These are phyloP conservation scores for Hippopotamus amphibius DNA, from an alignment of 2,113 vertebrate species.

Conservation along the genomic window DNA sequence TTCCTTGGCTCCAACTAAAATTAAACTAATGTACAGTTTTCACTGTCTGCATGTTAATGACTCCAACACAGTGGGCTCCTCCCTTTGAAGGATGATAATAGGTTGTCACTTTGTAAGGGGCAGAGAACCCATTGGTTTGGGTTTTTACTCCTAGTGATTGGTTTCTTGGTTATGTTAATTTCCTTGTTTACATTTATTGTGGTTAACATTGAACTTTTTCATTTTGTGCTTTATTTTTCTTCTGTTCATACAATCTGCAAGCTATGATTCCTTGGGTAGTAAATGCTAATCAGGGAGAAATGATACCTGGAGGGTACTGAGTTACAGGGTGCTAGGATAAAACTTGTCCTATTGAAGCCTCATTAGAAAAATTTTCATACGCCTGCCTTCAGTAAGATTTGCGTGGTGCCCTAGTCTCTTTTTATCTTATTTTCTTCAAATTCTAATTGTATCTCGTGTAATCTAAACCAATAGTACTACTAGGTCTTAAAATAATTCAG, in stretches of 20 bases:
- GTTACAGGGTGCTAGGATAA: neutral
- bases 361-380: slow-evolving; percentile 51
- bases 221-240: slow-evolving; percentile 50
- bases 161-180: slow-evolving; percentile 64
- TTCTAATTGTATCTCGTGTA: neutral
- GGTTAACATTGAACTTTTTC: slow-evolving; percentile 69
- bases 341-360: slow-evolving; percentile 11
- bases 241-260: slow-evolving; percentile 38
- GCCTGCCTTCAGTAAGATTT: neutral
- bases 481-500: slow-evolving; percentile 2
- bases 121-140: slow-evolving; percentile 50
- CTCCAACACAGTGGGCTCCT: neutral
- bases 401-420: neutral
- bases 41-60: slow-evolving; percentile 44
- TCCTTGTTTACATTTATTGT: slow-evolving; percentile 68
- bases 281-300: slow-evolving; percentile 53
- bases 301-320: slow-evolving; percentile 35
- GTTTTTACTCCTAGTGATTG: slow-evolving; percentile 33
- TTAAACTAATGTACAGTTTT: neutral
- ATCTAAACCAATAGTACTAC: neutral
- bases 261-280: slow-evolving; percentile 38
- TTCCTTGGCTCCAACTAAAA: neutral
- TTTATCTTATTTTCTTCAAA: slow-evolving; percentile 35
- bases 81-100: slow-evolving; percentile 53
- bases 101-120: slow-evolving; percentile 35